phyloP scores from a whole-genome alignment of 2,113 vertebrate genomes.

The Tragelaphus imberbis region DNA sequence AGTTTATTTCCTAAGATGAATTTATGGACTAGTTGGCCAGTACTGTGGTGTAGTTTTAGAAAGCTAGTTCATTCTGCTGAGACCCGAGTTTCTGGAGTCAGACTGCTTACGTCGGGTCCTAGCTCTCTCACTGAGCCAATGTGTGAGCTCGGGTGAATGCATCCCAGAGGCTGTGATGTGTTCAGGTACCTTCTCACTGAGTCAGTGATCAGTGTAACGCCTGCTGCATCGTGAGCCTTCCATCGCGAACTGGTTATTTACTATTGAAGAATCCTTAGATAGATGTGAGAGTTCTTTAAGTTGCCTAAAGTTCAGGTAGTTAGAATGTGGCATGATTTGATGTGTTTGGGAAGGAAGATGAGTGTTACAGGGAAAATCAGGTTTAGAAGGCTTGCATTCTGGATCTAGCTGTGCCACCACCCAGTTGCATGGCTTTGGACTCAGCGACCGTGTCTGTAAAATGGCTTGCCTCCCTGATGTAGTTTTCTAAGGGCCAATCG shows the following conservation, averaged over 20 bases:
- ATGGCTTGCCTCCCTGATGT: background rate
- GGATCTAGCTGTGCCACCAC: background rate
- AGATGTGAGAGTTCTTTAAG: background rate
- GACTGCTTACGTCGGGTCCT: background rate
- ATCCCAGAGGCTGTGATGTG: background rate
- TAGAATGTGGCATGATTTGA: background rate
- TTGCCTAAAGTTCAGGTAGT: background rate
- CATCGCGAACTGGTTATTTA: background rate
- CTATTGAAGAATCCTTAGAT: background rate
- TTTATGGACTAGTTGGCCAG: background rate
- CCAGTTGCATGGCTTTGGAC: background rate
- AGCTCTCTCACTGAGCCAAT: background rate
- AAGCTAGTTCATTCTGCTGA: background rate
- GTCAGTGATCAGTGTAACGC: background rate
- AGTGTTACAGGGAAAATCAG: background rate
- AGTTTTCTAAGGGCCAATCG: background rate
- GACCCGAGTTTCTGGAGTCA: background rate
- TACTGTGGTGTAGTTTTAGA: background rate
- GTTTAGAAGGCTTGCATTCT: background rate
- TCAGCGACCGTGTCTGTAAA: background rate
- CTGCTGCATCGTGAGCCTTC: background rate
- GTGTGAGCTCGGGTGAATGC: background rate
- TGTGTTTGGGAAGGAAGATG: background rate
- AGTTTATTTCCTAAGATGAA: background rate
- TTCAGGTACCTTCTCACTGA: fast-evolving